Percentiles rank a stretch among this genome's conserved stretches.
Evolutionary conservation across 2,888 invertebrate species (phyloP).

Genomic region (Papilio gigon): DNA sequence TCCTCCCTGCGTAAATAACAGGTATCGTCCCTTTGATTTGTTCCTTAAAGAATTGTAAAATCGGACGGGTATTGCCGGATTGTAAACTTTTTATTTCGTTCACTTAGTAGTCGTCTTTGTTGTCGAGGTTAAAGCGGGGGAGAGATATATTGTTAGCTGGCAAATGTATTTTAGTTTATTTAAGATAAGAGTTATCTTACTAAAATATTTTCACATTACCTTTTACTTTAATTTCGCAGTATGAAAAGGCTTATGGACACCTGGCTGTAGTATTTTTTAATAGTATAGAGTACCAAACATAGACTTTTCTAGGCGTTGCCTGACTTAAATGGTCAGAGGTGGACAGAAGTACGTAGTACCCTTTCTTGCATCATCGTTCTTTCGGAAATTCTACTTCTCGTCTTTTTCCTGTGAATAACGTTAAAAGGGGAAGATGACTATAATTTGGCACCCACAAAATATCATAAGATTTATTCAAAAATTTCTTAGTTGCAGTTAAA

Average conservation of each 20-base stretch:
- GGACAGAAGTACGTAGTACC: too few species aligned
- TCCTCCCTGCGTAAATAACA: slow-evolving; percentile 35
- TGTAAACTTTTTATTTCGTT: slow-evolving; percentile 41
- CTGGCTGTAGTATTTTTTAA: too few species aligned
- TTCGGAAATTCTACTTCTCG: too few species aligned
- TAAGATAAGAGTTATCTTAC: slow-evolving; percentile 28
- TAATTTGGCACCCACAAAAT: too few species aligned
- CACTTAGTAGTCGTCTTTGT: slow-evolving; percentile 38
- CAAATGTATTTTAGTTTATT: slow-evolving; percentile 27
- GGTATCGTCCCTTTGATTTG: slow-evolving; percentile 43
- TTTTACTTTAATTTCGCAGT: neutral
- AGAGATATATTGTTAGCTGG: slow-evolving; percentile 22
- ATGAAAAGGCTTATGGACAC: neutral
- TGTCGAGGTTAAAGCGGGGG: slow-evolving; percentile 19
- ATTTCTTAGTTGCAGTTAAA: neutral
- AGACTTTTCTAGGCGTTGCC: too few species aligned
- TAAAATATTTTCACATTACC: slow-evolving; percentile 8
- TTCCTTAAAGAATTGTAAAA: slow-evolving; percentile 41
- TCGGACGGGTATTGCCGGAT: slow-evolving; percentile 37
- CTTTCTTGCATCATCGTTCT: too few species aligned
- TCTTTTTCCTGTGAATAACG: too few species aligned
- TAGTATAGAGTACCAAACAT: too few species aligned
- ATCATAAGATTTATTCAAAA: neutral
- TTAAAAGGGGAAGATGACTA: too few species aligned
- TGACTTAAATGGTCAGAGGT: too few species aligned